Evolutionary conservation across 2,888 invertebrate species (phyloP).

Genomic region (Teleogryllus oceanicus): DNA sequence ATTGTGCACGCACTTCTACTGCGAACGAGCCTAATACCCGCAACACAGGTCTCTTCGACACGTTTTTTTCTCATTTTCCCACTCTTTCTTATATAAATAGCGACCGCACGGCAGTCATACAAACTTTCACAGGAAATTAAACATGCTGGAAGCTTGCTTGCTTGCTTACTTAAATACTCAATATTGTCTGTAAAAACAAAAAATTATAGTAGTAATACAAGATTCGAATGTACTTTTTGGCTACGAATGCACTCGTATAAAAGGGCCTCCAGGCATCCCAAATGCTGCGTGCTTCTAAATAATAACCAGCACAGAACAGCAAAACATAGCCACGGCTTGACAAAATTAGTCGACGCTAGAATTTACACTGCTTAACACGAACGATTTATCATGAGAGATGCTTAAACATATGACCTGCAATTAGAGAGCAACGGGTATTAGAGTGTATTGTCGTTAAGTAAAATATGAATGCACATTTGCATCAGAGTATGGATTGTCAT

Average conservation of each 20-base stretch:
- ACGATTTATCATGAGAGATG: background rate
- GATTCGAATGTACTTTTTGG: background rate
- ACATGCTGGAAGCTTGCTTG: background rate
- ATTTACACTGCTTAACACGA: too few relatives aligned
- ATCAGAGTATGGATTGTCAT: background rate
- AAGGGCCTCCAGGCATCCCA: background rate
- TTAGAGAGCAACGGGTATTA: background rate
- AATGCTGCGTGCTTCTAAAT: background rate
- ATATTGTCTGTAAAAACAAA: background rate
- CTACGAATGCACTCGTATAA: background rate
- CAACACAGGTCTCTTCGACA: too few relatives aligned
- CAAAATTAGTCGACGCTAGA: too few relatives aligned
- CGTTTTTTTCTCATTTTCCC: background rate
- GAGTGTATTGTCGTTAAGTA: background rate
- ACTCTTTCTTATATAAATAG: background rate
- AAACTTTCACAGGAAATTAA: background rate
- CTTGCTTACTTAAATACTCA: background rate
- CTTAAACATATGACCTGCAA: background rate
- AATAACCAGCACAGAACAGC: background rate
- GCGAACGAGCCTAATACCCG: too few relatives aligned
- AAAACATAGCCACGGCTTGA: background rate
- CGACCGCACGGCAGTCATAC: background rate
- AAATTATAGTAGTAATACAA: conserved; percentile 2
- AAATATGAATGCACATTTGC: background rate
- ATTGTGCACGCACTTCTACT: too few relatives aligned